Evolutionary conservation across 2,888 invertebrate species (phyloP).

Genomic region (Stegophylla sp.): DNA sequence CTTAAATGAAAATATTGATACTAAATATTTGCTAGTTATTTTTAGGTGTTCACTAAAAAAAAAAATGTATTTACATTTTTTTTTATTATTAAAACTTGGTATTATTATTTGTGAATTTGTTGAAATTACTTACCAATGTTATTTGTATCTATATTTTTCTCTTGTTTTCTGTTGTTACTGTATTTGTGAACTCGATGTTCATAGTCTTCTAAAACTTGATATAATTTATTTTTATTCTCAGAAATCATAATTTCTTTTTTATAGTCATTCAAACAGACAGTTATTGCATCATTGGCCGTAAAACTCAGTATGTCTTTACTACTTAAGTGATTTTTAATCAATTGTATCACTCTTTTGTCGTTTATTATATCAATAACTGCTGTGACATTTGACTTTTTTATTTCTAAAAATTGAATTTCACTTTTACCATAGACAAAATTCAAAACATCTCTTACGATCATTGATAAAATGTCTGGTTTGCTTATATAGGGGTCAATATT

Average conservation of each 20-base stretch:
- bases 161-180: background rate
- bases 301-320: conserved; percentile 34
- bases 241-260: conserved; percentile 38
- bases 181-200: background rate
- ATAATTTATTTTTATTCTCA: background rate
- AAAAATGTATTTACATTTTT: too few relatives aligned
- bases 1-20: too few relatives aligned
- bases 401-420: conserved; percentile 19
- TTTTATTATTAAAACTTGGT: too few relatives aligned
- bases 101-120: too few relatives aligned
- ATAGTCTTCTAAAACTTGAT: background rate
- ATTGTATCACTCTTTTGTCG: background rate
- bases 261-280: conserved; percentile 1
- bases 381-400: conserved; percentile 28
- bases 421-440: conserved; percentile 36
- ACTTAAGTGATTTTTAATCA: conserved; percentile 10
- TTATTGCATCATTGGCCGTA: conserved; percentile 5
- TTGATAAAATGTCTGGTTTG: conserved; percentile 5
- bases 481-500: background rate
- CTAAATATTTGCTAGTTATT: too few relatives aligned
- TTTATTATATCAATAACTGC: conserved; percentile 30
- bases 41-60: too few relatives aligned
- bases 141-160: too few relatives aligned
- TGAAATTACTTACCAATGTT: too few relatives aligned
- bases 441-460: conserved; percentile 17